phyloP scores from a whole-genome alignment of 2,113 vertebrate species.

The Rana temporaria region DNA sequence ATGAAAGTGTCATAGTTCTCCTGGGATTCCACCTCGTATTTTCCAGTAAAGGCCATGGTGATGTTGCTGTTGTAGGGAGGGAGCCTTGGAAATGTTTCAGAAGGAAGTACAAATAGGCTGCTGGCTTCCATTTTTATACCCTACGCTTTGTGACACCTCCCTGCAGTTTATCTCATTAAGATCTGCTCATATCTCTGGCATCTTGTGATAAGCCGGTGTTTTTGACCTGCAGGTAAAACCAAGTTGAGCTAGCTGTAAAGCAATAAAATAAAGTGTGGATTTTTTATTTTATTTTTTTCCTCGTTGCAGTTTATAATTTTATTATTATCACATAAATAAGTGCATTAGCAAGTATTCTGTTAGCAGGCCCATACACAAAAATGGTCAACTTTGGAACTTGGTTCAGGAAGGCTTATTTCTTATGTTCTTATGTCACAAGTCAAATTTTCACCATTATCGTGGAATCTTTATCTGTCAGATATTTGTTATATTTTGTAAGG shows the following conservation, averaged over 20 bases:
- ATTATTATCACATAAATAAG: too few species aligned
- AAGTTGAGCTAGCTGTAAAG: constrained; percentile 35
- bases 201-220: constrained; percentile 61
- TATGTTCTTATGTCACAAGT: too few species aligned
- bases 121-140: constrained; percentile 60
- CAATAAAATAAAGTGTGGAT: not conserved
- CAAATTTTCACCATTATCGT: too few species aligned
- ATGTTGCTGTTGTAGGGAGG: not conserved
- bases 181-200: constrained; percentile 21
- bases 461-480: too few species aligned
- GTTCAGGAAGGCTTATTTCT: too few species aligned
- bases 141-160: constrained; percentile 50
- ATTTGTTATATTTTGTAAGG: too few species aligned
- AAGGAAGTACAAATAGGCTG: not conserved
- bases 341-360: too few species aligned
- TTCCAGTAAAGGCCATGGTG: constrained; percentile 81
- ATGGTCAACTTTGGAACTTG: too few species aligned
- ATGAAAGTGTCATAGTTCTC: constrained; percentile 84
- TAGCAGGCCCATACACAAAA: too few species aligned
- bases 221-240: constrained; percentile 59
- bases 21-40: constrained; percentile 80
- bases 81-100: too few species aligned
- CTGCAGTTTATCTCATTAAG: not conserved
- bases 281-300: too few species aligned
- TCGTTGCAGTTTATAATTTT: too few species aligned